A percentile compares a stretch with the other conserved stretches of the same genome.
These are phyloP conservation scores for Turritopsis rubra DNA, from an alignment of 30 jellyfish, hydroid and myxozoan genomes.

Conservation along the genomic window DNA sequence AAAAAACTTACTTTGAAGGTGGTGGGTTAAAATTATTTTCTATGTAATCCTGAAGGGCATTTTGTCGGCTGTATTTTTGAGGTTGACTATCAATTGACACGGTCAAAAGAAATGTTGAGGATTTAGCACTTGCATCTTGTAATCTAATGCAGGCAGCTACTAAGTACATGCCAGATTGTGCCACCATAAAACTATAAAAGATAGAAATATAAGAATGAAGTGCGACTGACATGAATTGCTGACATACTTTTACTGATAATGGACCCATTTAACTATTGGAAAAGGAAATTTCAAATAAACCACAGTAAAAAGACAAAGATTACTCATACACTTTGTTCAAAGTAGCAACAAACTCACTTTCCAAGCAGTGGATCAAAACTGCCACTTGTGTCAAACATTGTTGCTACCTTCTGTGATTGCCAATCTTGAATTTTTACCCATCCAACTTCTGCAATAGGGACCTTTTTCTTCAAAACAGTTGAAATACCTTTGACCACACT, in stretches of 20 bases:
- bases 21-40: constrained; percentile 37
- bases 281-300: too few species aligned
- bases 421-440: constrained; percentile 56
- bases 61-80: constrained; percentile 25
- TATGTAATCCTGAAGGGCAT: constrained; percentile 71
- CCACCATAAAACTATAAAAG: constrained; percentile 31
- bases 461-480: constrained; percentile 44
- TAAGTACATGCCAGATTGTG: constrained; percentile 59
- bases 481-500: constrained; percentile 63
- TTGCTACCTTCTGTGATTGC: constrained; percentile 19
- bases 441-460: constrained; percentile 29
- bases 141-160: constrained; percentile 64
- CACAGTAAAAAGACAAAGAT: too few species aligned
- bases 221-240: not conserved
- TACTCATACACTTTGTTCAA: not conserved
- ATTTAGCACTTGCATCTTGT: constrained; percentile 48
- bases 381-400: constrained; percentile 59
- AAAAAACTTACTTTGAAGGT: constrained; percentile 40
- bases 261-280: not conserved
- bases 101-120: constrained; percentile 50
- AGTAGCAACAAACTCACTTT: constrained; percentile 19
- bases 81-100: constrained; percentile 70
- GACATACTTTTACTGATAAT: not conserved
- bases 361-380: constrained; percentile 56
- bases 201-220: not conserved